Evolutionary conservation across 2,888 invertebrate genomes (phyloP), one percentile per base, ranked within the genome.

Genomic region (Euclidia mi): DNA sequence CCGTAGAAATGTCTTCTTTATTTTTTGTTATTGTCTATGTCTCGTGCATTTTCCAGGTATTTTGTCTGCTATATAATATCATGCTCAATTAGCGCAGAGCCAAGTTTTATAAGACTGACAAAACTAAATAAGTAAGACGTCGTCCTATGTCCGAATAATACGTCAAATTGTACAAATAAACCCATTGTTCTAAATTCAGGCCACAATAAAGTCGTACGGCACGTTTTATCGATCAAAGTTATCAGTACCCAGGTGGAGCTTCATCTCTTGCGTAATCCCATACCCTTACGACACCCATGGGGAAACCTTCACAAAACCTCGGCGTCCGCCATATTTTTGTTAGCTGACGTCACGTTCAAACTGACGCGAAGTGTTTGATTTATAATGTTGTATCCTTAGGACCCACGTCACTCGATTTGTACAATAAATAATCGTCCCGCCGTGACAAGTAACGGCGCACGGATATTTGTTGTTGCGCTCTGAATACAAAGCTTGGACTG

Each of bases 341-440:
- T 45, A 34, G 17, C 43, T 61, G 75, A 55, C 59, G 72, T 71
- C 78, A 71, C 77, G 76, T 67, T 53, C 67, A 60, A 66, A 47
- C 59, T 69, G 73, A 66, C 69, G 70, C 47, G 63, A 71, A 81
- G 65, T 79, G 70, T 80, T 81, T 86, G 87, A 88, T 88, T 88
- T 86, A 88, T 84, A 76, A 72, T 59, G 72, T 66, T 71, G 80
- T 82, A 84, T 84, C 86, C 85, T 81, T 79, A 71, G 74, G 70
- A 86, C 87, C 88, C 87, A 63, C 80, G 85, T 88, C 88, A 87
- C 85, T 88, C 88, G 84, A 87, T 88, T 82, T 85, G 79, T 81
- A 83, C 79, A 76, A 84, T 88, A 88, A 88, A 88, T 89, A 87
- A 89, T 89, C 82, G 83, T 81, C 76, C 58, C 67, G 65, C 60